A percentile compares a stretch with the other conserved stretches of the same genome.
These are phyloP conservation scores for Camponotus floridanus DNA, from an alignment of 1,140 invertebrate species.

Conservation along the genomic window DNA sequence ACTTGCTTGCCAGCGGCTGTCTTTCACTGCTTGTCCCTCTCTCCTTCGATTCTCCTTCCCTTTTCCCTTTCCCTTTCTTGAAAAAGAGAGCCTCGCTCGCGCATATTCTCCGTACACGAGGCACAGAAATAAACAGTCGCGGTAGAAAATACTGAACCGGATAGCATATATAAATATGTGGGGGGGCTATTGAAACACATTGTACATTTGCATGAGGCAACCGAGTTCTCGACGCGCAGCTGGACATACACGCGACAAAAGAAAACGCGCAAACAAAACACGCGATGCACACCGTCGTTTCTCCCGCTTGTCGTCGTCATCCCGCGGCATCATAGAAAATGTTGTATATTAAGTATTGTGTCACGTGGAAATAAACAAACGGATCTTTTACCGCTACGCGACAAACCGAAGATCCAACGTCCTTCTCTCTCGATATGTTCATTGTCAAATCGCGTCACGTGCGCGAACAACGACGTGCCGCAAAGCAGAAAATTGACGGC, in stretches of 20 bases:
- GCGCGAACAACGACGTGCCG: conserved; percentile 45
- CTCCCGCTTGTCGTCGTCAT: conserved; percentile 36
- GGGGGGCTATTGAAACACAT: conserved; percentile 72
- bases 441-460: conserved; percentile 62
- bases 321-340: conserved; percentile 36
- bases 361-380: conserved; percentile 65
- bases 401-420: conserved; percentile 32
- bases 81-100: conserved; percentile 35
- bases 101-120: conserved; percentile 25
- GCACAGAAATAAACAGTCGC: conserved; percentile 71
- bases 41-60: background rate
- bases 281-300: conserved; percentile 61
- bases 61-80: conserved; percentile 16
- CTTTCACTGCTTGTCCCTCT: background rate
- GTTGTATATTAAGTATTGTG: conserved; percentile 62
- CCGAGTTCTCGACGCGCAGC: conserved; percentile 73
- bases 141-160: conserved; percentile 74
- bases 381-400: conserved; percentile 41
- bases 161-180: conserved; percentile 74
- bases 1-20: conserved; percentile 24
- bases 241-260: conserved; percentile 79
- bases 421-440: conserved; percentile 51
- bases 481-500: conserved; percentile 53
- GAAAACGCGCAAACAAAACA: conserved; percentile 78
- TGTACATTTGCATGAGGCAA: conserved; percentile 75